phyloP scores from a whole-genome alignment of 2,113 vertebrate species.

The Chionis minor region DNA sequence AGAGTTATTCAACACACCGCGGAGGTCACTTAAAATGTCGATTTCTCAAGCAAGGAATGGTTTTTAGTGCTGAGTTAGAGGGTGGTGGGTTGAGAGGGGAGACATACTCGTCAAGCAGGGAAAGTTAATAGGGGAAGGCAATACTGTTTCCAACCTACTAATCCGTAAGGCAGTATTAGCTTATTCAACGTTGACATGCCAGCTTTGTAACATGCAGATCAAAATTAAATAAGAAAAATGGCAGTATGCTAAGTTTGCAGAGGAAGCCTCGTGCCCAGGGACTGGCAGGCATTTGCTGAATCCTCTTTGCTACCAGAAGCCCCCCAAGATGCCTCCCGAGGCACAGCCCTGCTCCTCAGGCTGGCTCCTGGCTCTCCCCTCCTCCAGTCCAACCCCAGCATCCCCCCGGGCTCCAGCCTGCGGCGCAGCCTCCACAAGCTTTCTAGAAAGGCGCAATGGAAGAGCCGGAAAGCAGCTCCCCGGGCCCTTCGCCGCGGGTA shows the following conservation, averaged over 20 bases:
- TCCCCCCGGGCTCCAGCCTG: neutral
- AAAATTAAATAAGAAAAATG: neutral
- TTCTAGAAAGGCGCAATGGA: neutral
- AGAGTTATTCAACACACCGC: neutral
- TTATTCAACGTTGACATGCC: conserved; percentile 27
- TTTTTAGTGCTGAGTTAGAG: neutral
- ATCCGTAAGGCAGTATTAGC: neutral
- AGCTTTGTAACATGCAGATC: conserved; percentile 56
- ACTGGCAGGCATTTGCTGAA: neutral
- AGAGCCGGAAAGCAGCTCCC: neutral
- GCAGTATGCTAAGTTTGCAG: neutral
- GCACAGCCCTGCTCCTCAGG: neutral
- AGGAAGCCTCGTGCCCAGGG: neutral
- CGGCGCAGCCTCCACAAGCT: neutral
- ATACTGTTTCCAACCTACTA: neutral
- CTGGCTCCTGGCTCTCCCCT: neutral
- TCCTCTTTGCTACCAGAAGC: neutral
- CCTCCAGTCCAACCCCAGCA: neutral
- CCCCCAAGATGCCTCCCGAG: neutral
- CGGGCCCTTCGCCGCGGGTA: neutral
- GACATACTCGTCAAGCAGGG: conserved; percentile 47
- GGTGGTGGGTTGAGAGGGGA: neutral
- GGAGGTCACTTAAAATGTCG: neutral
- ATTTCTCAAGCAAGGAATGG: conserved; percentile 41
- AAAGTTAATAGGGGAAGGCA: neutral